Percentiles rank a stretch among this genome's conserved stretches.
These are phyloP conservation scores for Hyles lineata DNA, from an alignment of 2,888 invertebrate genomes.

Conservation along the genomic window DNA sequence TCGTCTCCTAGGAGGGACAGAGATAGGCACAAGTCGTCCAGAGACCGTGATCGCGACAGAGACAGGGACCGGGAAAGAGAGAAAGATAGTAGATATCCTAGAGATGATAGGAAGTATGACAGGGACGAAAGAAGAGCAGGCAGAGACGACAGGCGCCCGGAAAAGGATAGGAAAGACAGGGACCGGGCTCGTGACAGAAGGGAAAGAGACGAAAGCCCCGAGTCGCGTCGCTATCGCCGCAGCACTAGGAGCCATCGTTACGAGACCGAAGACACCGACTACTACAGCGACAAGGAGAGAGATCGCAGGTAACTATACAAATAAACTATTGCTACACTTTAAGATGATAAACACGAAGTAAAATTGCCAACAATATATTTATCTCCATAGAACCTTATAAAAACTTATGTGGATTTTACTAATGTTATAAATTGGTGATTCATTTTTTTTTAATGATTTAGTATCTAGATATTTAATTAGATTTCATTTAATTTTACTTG, in stretches of 20 bases:
- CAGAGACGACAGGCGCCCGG: constrained; percentile 61
- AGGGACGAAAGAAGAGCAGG: constrained; percentile 60
- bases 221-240: constrained; percentile 64
- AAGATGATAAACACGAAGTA: not conserved
- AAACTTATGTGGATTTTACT: no score
- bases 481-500: no score
- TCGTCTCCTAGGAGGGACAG: constrained; percentile 69
- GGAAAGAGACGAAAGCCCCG: constrained; percentile 68
- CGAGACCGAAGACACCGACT: constrained; percentile 88
- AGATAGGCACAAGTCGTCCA: constrained; percentile 64
- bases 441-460: no score
- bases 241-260: constrained; percentile 78
- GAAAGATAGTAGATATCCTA: constrained; percentile 65
- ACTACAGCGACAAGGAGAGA: constrained; percentile 87
- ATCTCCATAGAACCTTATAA: not conserved
- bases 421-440: no score
- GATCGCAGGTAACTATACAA: constrained; percentile 70
- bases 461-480: no score
- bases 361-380: not conserved
- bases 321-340: not conserved
- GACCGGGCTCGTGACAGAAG: constrained; percentile 47
- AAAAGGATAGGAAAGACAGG: constrained; percentile 65
- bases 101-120: constrained; percentile 68
- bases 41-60: constrained; percentile 60
- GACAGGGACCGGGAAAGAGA: constrained; percentile 61